Base-by-base conservation (phyloP, 2,888 invertebrate genomes). In the Micoletzkya japonica region DNA sequence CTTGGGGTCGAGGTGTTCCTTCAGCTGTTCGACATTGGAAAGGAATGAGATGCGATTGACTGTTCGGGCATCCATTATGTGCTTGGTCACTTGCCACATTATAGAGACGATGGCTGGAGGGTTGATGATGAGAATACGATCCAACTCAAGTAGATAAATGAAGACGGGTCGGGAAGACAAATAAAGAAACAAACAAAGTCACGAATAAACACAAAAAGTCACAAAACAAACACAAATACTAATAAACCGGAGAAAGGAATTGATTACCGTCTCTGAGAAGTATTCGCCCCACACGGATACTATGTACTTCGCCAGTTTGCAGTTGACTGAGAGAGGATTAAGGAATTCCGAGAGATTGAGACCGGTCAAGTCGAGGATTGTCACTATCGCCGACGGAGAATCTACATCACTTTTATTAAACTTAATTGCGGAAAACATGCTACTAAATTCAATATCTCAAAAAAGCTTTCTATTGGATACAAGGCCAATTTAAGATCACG, bases 211-310 rank as follows among this genome's bases (percentile, higher is more conserved):
- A 14, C 44, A 44, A 14, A 60, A 60, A 63, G 36, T 24, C 17
- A 30, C n/a, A 26, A 20, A 4, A 64, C 34, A 26, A 37, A 64
- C 24, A 32, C 14, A 52, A n/a, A n/a, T 24, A 24, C 10, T 17
- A 24, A 52, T 52, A 24, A 7, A 39, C 39, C 17, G 39, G 10
- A 39, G 39, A 39, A 39, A 39, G n/a, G 36, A 57, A 17, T 10
- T n/a, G 6, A 4, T n/a, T 32, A 82, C 82, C 61, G 81, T 82
- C 59, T 83, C 83, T 57, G 76, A 75, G 75, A 83, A 83, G 72
- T 81, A 83, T 32, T 81, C 81, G 0, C 79, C 75, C 83, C 83
- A 83, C 60, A 83, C 73, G 63, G 77, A 74, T 32, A 83, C 83
- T 32, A 83, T 80, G 36, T 82, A 73, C 24, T 80, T 70, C 7